These are phyloP conservation scores for Heliconius cydno DNA, from an alignment of 2,888 invertebrate species.

Conservation along the genomic window DNA sequence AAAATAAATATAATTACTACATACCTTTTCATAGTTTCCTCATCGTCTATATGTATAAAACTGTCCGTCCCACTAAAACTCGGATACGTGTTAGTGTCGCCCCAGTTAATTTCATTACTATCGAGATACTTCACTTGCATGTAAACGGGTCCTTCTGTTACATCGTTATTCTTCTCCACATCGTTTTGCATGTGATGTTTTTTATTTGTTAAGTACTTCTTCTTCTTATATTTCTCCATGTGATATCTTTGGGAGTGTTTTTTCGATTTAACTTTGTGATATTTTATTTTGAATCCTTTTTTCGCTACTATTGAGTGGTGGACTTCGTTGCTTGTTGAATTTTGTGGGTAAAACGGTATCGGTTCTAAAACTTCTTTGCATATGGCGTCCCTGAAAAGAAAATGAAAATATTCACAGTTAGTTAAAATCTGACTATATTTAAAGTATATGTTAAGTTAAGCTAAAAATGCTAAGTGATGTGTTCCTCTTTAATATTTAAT, in stretches of 20 bases:
- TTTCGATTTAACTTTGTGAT: slow-evolving; percentile 64
- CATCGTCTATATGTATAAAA: slow-evolving; percentile 94
- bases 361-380: slow-evolving; percentile 67
- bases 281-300: slow-evolving; percentile 71
- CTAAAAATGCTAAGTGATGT: too few relatives aligned
- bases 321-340: slow-evolving; percentile 62
- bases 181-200: slow-evolving; percentile 59
- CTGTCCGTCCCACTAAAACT: slow-evolving; percentile 93
- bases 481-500: background rate
- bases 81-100: slow-evolving; percentile 82
- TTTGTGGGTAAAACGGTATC: slow-evolving; percentile 60
- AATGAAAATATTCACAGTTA: background rate
- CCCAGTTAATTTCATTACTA: slow-evolving; percentile 74
- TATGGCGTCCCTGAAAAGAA: slow-evolving; percentile 50
- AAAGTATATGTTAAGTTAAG: too few relatives aligned
- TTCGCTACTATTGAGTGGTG: slow-evolving; percentile 73
- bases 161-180: slow-evolving; percentile 62
- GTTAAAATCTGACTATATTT: too few relatives aligned
- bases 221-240: slow-evolving; percentile 65
- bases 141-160: slow-evolving; percentile 66
- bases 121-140: slow-evolving; percentile 80
- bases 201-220: slow-evolving; percentile 65
- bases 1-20: slow-evolving; percentile 6
- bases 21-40: slow-evolving; percentile 92
- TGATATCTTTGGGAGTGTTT: slow-evolving; percentile 61